These are phyloP conservation scores for Hyphantria cunea DNA, from an alignment of 1,140 invertebrate genomes.

Conservation along the genomic window DNA sequence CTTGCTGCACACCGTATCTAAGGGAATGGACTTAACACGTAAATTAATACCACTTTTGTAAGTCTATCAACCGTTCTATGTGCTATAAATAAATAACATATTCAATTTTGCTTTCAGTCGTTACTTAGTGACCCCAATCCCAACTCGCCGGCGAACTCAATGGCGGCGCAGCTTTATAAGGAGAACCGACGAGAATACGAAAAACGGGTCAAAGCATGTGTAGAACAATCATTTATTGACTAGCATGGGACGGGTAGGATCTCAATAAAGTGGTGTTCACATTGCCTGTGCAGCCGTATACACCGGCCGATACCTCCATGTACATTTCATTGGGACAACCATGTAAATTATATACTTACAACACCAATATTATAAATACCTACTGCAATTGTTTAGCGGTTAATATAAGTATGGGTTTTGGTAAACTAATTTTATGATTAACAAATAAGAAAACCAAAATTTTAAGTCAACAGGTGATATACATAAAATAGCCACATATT, in stretches of 20 bases:
- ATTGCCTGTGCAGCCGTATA: slow-evolving; percentile 41
- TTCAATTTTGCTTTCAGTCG: slow-evolving; percentile 86
- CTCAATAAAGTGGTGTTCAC: slow-evolving; percentile 21
- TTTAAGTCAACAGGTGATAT: slow-evolving; percentile 26
- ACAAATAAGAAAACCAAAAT: slow-evolving; percentile 28
- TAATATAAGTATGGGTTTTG: slow-evolving; percentile 31
- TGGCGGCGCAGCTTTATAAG: slow-evolving; percentile 98
- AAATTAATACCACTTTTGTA: too few relatives aligned
- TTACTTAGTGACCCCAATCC: slow-evolving; percentile 98
- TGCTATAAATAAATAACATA: too few relatives aligned
- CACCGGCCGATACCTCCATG: slow-evolving; percentile 56
- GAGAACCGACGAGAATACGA: slow-evolving; percentile 97
- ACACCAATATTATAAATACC: slow-evolving; percentile 34
- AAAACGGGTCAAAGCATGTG: slow-evolving; percentile 97
- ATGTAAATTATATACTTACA: slow-evolving; percentile 59
- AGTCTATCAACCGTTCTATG: too few relatives aligned
- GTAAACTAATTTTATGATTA: slow-evolving; percentile 29
- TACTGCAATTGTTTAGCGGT: slow-evolving; percentile 18
- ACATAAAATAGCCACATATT: slow-evolving; percentile 11
- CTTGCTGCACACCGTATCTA: too few relatives aligned
- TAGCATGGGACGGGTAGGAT: slow-evolving; percentile 82
- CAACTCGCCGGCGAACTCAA: slow-evolving; percentile 97
- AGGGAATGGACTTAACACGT: too few relatives aligned
- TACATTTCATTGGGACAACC: slow-evolving; percentile 69
- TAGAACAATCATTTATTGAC: slow-evolving; percentile 97